Evolutionary conservation across 2,113 vertebrate species (phyloP), one percentile per base, ranked within the genome.

Genomic region (Lathamus discolor): DNA sequence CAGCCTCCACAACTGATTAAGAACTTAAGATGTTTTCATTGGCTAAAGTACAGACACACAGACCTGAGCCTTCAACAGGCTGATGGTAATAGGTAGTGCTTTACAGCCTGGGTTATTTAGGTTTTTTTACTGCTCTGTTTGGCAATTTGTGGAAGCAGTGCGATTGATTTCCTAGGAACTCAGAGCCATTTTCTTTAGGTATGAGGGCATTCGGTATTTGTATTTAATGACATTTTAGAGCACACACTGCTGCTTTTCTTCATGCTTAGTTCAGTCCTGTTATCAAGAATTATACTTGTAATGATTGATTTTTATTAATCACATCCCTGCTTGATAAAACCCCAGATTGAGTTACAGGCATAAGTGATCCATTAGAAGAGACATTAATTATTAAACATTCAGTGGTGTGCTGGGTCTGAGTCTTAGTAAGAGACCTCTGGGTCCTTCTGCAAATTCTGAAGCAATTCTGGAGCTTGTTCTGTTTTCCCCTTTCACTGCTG

Each of bases 381-480:
- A 57, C 9, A 29, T 48, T 20, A 75, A 41, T 91, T 64, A 72
- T 68, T 24, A 91, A 76, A 22, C 25, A 78, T 73, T 91, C 61
- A 73, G 39, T 35, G 80, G 27, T 57, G 75, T 29, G 31, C 63
- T 69, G 14, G 25, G 11, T 72, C 18, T 88, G 35, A 74, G 52
- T 68, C 27, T 73, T 51, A 37, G 2, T 62, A 33, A 57, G 28
- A 76, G 44, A 83, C 24, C 0, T 15, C 20, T 77, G 61, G 33
- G 51, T 93, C n/a, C 69, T 94, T 20, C 54, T 73, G 67, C 33
- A 83, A 75, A 80, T 91, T 94, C 79, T 85, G 54, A 90, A 84
- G 44, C 57, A 55, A n/a, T n/a, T n/a, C 24, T 76, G 23, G 62
- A 87, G 72, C n/a, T 90, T 55, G 43, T 90, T 83, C 11, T 22